phyloP scores from a whole-genome alignment of 2,113 vertebrate species.

The Hemichromis elongatus region DNA sequence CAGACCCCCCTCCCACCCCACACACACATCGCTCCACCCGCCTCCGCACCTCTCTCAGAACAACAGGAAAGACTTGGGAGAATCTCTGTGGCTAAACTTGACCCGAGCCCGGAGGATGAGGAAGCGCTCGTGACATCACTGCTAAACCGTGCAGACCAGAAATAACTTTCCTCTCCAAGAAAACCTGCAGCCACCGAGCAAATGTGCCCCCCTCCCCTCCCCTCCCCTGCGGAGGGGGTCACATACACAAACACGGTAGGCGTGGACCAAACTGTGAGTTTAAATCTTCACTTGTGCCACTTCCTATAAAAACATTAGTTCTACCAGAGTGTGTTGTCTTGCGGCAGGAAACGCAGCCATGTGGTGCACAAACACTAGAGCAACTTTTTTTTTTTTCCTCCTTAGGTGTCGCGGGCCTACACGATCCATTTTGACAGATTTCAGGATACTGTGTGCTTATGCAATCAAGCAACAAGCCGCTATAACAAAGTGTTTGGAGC shows the following conservation, averaged over 20 bases:
- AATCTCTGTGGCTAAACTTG: constrained; percentile 62
- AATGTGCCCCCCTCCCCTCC: constrained; percentile 18
- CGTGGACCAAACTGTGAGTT: neutral
- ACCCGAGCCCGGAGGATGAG: constrained; percentile 57
- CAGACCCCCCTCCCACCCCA: neutral
- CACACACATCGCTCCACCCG: neutral
- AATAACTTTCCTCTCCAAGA: constrained; percentile 60
- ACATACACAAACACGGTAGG: constrained; percentile 23
- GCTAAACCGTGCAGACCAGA: constrained; percentile 39
- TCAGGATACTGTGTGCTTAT: neutral
- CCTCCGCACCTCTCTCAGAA: constrained; percentile 49
- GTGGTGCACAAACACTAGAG: neutral
- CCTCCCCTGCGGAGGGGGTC: neutral
- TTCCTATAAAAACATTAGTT: constrained; percentile 24
- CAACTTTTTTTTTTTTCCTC: neutral
- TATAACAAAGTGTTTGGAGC: constrained; percentile 14
- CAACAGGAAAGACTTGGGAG: constrained; percentile 68
- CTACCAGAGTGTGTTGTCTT: neutral
- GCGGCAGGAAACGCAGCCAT: constrained; percentile 10
- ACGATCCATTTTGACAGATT: neutral
- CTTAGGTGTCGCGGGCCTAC: neutral
- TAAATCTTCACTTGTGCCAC: constrained; percentile 26
- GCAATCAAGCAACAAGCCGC: neutral
- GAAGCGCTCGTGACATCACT: constrained; percentile 69
- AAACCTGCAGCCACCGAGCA: constrained; percentile 38